Base-by-base conservation (phyloP, 2,888 invertebrate genomes). In the Megamerina dolium region DNA sequence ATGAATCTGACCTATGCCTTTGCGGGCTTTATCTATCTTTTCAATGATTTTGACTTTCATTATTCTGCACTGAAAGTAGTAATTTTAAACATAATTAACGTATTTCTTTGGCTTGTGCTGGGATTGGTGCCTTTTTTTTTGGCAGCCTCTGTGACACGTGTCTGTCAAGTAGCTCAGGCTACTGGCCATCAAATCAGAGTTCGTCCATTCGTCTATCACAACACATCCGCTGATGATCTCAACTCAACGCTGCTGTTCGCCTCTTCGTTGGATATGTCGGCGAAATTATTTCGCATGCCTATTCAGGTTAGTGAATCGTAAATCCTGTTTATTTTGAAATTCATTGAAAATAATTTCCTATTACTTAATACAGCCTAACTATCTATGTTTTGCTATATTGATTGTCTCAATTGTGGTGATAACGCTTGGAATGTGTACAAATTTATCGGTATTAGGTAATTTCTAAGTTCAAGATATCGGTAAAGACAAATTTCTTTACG, bases 131-230 rank as follows among this genome's bases (percentile, higher is more conserved):
- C 69, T 1, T 70, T 58, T 53, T 74, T 75, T 35, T 69, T 87
- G 82, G 88, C 87, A 14, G 83, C 87, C 1, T 77, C 85, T 40
- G 74, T 89, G 48, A 82, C 87, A 1, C 77, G 78, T 9, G 81
- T 83, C 30, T 88, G 87, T 57, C 76, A 79, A 17, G 76, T 77
- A 52, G 78, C 86, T n/a, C 82, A 81, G 65, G 77, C 77, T 14
- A 81, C 84, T 41, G 89, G 89, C 0, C 87, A 88, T 67, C 85
- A 86, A 68, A 77, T 87, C 38, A 77, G 87, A 40, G 80, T 82
- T 12, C 77, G 87, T 2, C 88, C 88, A 0, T 88, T 85, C 63
- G 81, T 86, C 3, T 87, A 88, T 70, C 85, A 86, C 64, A 81
- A 82, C 57, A 85, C 86, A 8, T 77, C 87, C 0, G 79, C 80